Evolutionary conservation across 2,888 invertebrate genomes (phyloP).

Genomic region (Sphaerophoria rueppellii): DNA sequence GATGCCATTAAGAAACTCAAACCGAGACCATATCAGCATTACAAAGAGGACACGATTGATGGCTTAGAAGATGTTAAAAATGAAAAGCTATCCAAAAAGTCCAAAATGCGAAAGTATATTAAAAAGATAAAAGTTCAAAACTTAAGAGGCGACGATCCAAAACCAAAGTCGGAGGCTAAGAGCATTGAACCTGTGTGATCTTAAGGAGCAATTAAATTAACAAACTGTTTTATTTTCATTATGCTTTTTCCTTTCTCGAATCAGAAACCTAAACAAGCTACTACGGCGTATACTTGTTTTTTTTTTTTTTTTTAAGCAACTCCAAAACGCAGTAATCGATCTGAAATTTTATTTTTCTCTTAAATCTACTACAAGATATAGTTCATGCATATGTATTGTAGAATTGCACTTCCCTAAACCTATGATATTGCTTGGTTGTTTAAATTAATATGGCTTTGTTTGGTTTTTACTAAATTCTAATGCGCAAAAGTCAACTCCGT

Average conservation of each 20-base stretch:
- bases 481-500: slow-evolving; percentile 75
- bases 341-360: neutral
- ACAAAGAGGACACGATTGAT: slow-evolving; percentile 79
- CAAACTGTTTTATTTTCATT: too few species aligned
- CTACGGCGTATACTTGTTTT: neutral
- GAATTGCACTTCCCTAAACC: slow-evolving; percentile 33
- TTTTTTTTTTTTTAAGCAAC: neutral
- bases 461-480: slow-evolving; percentile 23
- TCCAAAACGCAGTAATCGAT: neutral
- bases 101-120: slow-evolving; percentile 80
- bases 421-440: slow-evolving; percentile 48
- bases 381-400: neutral
- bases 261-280: too few species aligned
- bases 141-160: slow-evolving; percentile 76
- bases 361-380: neutral
- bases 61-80: slow-evolving; percentile 79
- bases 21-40: slow-evolving; percentile 87
- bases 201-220: too few species aligned
- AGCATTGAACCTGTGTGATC: slow-evolving; percentile 2
- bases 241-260: too few species aligned
- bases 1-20: slow-evolving; percentile 81
- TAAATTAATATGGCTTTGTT: neutral
- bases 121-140: slow-evolving; percentile 80
- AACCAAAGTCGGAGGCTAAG: neutral
- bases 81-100: slow-evolving; percentile 76